A percentile compares a stretch with the other conserved stretches of the same genome.
phyloP scores from a whole-genome alignment of 1,140 invertebrate species.

The Brachionus angularis region DNA sequence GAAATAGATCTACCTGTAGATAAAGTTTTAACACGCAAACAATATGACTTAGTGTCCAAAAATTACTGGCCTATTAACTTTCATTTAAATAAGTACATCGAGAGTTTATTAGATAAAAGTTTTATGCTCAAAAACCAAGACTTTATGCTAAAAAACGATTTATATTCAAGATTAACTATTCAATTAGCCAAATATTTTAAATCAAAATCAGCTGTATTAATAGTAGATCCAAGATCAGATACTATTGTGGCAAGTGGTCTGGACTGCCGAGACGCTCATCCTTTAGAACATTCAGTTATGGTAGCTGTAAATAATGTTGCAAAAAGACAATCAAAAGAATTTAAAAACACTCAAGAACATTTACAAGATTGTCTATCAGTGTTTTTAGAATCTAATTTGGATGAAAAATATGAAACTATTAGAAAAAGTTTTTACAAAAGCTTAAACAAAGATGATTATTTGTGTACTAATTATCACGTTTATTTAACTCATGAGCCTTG shows the following conservation, averaged over 20 bases:
- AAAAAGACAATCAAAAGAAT: conserved; percentile 1
- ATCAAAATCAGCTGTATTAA: conserved; percentile 1
- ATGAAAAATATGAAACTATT: not conserved
- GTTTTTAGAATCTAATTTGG: not conserved
- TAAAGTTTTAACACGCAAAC: conserved; percentile 18
- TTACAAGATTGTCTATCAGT: not conserved
- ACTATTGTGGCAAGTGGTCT: conserved; percentile 13
- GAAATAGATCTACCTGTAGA: conserved; percentile 38
- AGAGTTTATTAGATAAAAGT: conserved; percentile 9
- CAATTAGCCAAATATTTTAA: not conserved
- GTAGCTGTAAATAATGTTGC: conserved; percentile 6
- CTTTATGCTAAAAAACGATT: conserved; percentile 13
- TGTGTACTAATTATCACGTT: conserved; percentile 26
- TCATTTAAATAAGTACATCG: conserved; percentile 37
- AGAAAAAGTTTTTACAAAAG: conserved; percentile 7
- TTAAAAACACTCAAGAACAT: not conserved
- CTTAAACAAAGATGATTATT: conserved; percentile 27
- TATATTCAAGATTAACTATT: not conserved
- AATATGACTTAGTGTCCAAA: conserved; percentile 26
- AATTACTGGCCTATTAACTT: conserved; percentile 38
- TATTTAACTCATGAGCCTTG: conserved; percentile 44
- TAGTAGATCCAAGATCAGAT: conserved; percentile 26
- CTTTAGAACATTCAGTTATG: conserved; percentile 35
- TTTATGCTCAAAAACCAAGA: conserved; percentile 26
- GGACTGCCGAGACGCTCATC: conserved; percentile 30